Evolutionary conservation across 2,113 vertebrate species (phyloP).

Genomic region (Grantiella picta): DNA sequence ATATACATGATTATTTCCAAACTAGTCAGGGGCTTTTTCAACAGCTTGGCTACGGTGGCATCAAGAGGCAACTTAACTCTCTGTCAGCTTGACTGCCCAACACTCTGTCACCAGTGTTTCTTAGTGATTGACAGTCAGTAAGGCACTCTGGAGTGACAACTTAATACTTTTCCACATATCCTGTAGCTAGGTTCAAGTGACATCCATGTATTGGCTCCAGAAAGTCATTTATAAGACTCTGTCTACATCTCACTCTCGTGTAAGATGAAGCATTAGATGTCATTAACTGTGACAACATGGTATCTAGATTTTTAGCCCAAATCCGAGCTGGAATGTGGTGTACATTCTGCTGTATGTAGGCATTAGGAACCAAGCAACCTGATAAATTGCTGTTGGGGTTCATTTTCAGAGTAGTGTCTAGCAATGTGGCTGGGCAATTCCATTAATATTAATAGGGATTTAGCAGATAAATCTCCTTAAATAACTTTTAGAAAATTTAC

Average conservation of each 20-base stretch:
- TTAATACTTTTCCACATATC: not conserved
- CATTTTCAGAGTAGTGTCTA: not conserved
- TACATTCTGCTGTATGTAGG: not conserved
- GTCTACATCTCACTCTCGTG: not conserved
- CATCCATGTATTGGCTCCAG: not conserved
- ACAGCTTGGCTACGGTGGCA: not conserved
- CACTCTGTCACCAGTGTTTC: not conserved
- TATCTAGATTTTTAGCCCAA: not conserved
- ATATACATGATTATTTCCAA: not conserved
- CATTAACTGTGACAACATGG: not conserved
- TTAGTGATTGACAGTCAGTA: not conserved
- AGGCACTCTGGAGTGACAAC: not conserved
- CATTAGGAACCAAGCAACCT: not conserved
- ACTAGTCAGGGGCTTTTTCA: not conserved
- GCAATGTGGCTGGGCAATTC: not conserved
- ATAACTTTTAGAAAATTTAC: constrained; percentile 44
- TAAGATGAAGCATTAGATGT: not conserved
- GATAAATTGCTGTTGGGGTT: not conserved
- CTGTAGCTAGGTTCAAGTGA: not conserved
- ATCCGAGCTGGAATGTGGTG: not conserved
- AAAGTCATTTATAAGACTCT: not conserved
- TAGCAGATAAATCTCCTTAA: constrained; percentile 39
- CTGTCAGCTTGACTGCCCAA: not conserved
- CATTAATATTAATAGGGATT: constrained; percentile 48
- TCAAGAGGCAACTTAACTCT: not conserved